Conservation (phyloP, 2,113 vertebrate species). For the Haemorhous mexicanus region DNA sequence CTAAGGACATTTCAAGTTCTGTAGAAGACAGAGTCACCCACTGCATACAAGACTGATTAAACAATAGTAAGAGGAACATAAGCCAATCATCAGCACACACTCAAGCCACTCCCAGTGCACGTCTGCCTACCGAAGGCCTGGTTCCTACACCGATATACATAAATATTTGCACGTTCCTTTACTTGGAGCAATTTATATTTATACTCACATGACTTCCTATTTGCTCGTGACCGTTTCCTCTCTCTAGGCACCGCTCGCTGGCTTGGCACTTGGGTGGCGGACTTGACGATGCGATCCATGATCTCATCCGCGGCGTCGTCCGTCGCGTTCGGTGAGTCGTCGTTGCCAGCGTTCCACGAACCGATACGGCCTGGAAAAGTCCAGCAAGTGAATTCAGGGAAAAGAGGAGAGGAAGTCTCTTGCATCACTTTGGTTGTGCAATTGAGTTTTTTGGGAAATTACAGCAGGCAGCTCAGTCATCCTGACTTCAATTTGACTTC, state of each 20-base stretch:
- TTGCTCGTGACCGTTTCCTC: conserved; percentile 89
- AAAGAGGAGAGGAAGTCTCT: neutral
- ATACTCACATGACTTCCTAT: conserved; percentile 92
- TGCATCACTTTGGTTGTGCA: neutral
- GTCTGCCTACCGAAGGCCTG: neutral
- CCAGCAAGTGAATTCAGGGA: neutral
- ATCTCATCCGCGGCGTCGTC: conserved; percentile 95
- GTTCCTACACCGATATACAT: neutral
- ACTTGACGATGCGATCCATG: conserved; percentile 97
- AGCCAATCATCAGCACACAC: neutral
- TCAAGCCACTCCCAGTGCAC: neutral
- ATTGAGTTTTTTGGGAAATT: neutral
- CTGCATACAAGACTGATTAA: neutral
- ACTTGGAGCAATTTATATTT: neutral
- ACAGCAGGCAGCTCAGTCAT: neutral
- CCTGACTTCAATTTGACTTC: neutral
- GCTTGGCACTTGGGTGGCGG: conserved; percentile 93
- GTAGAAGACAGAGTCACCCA: neutral
- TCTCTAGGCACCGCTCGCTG: conserved; percentile 88
- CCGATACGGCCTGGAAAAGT: conserved; percentile 77
- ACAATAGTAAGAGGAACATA: neutral
- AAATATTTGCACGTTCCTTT: neutral
- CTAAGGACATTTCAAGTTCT: neutral
- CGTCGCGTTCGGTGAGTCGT: conserved; percentile 82
- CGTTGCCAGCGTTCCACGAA: conserved; percentile 80